A percentile compares a stretch with the other conserved stretches of the same genome.
phyloP scores from a whole-genome alignment of 2,888 invertebrate species.

The Eupithecia tripunctaria region DNA sequence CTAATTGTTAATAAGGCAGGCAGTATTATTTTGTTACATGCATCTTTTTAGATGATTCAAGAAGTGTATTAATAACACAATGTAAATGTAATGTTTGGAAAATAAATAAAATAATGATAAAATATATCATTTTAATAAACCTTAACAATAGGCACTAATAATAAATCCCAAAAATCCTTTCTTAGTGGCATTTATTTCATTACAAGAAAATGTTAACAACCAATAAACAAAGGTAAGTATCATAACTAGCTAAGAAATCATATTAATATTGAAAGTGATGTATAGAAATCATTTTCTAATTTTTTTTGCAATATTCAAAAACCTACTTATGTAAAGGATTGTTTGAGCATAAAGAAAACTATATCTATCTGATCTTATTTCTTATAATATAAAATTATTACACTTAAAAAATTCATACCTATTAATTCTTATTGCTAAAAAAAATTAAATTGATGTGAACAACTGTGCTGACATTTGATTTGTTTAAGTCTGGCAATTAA shows the following conservation, averaged over 20 bases:
- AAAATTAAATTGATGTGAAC: neutral
- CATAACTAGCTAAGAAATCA: slow-evolving; percentile 15
- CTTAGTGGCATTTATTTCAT: slow-evolving; percentile 53
- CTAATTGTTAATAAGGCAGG: slow-evolving; percentile 5
- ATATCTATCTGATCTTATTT: neutral
- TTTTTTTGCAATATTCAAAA: neutral
- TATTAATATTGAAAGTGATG: neutral
- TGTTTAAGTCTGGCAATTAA: neutral
- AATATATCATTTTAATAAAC: slow-evolving; percentile 54
- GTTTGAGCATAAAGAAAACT: neutral
- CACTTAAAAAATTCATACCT: no score
- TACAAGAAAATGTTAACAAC: slow-evolving; percentile 8
- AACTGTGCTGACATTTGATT: slow-evolving; percentile 10
- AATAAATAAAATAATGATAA: slow-evolving; percentile 19
- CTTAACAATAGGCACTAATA: slow-evolving; percentile 58
- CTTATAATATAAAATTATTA: neutral
- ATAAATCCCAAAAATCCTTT: slow-evolving; percentile 63
- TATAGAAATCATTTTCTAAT: neutral
- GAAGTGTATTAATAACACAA: neutral
- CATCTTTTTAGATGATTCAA: neutral
- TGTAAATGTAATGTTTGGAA: neutral
- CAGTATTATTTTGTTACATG: neutral
- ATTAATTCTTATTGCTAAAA: neutral
- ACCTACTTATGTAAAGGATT: neutral
- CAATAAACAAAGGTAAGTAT: neutral